phyloP scores from a whole-genome alignment of 2,797 vertebrate genomes.

The Morelia viridis region DNA sequence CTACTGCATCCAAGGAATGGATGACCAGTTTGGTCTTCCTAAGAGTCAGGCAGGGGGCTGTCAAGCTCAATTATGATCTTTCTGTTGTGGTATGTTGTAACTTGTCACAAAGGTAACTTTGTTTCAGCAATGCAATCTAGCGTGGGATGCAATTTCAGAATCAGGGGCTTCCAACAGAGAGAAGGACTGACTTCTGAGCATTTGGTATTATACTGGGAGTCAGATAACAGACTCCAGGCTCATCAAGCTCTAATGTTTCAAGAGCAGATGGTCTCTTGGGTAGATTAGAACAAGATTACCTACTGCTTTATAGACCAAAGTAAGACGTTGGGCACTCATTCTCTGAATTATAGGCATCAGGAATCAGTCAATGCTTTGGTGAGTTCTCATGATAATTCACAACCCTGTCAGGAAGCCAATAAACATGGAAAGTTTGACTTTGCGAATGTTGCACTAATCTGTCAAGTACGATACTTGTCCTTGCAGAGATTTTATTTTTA shows the following conservation, averaged over 20 bases:
- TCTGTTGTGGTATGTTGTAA: neutral
- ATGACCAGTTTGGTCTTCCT: neutral
- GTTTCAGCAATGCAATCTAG: neutral
- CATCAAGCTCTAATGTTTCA: slow-evolving; percentile 28
- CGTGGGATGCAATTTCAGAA: neutral
- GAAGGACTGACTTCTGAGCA: neutral
- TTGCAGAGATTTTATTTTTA: slow-evolving; percentile 10
- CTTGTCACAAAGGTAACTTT: slow-evolving; percentile 13
- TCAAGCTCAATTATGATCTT: neutral
- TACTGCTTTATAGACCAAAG: slow-evolving; percentile 23
- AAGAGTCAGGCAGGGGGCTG: neutral
- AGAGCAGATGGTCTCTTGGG: slow-evolving; percentile 6
- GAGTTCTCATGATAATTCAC: slow-evolving; percentile 30
- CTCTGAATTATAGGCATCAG: slow-evolving; percentile 13
- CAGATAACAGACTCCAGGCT: neutral
- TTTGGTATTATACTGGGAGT: slow-evolving; percentile 15
- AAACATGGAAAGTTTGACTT: slow-evolving; percentile 32
- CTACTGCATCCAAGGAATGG: neutral
- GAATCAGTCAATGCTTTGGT: slow-evolving; percentile 27
- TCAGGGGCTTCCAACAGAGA: neutral
- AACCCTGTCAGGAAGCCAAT: slow-evolving; percentile 23
- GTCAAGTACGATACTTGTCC: slow-evolving; percentile 18
- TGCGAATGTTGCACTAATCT: slow-evolving; percentile 17
- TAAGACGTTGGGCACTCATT: slow-evolving; percentile 28
- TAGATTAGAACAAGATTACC: slow-evolving; percentile 36